Evolutionary conservation across 2,797 vertebrate species (phyloP), one percentile per base, ranked within the genome.

Genomic region (Heliangelus exortis): DNA sequence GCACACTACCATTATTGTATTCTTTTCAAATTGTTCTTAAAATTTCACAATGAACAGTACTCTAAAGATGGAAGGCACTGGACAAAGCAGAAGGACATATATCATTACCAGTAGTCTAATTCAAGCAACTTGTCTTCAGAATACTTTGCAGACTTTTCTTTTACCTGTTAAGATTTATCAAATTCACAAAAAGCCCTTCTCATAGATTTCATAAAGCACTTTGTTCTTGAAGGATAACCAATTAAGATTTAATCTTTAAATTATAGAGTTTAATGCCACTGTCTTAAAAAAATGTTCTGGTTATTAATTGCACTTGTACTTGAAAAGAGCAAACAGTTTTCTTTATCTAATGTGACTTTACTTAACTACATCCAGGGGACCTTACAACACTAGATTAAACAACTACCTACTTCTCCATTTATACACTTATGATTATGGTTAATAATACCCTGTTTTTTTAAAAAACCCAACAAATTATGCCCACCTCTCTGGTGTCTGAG

Each of bases 81-180:
- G 68, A 84, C 67, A 95, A 84, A 89, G 81, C 75, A 85, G 65
- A 94, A 93, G 54, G 65, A 39, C 68, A 61, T 33, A 71, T 34
- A 50, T 68, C 61, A 55, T 89, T 89, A 92, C 84, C 90, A 71
- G 76, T 12, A 81, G 78, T 8, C 86, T 74, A 96, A 95, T 89
- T 94, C 72, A 90, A 95, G 92, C 36, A 89, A 90, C 96, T 89
- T 95, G 88, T 90, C 81, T 96, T 92, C 84, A 74, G 92, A 93
- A 87, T 92, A 98, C 97, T 95, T 98, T 34, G 91, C 86, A 75
- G 97, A 96, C 94, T 76, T 98, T 90, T 84, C 78, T 63, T 95
- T 94, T 62, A 67, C 83, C 68, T 77, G 62, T 31, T 51, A 62
- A 95, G 72, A 93, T 87, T 80, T 65, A 87, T 81, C 57, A 58